Evolutionary conservation across 2,888 invertebrate species (phyloP), one percentile per base, ranked within the genome.

Genomic region (Flexamia atlantica): DNA sequence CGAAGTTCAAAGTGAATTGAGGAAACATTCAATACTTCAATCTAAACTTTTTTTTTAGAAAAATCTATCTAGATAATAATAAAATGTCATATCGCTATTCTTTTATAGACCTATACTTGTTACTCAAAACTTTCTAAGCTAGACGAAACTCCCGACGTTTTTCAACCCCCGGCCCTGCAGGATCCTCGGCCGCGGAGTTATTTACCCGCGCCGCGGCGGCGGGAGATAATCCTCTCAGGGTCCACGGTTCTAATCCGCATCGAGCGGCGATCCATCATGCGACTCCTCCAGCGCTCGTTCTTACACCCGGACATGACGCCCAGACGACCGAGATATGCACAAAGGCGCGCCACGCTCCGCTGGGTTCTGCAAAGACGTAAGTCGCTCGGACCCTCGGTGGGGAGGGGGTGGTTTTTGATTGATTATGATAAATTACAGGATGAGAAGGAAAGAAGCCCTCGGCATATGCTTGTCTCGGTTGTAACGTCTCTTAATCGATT

Each of bases 341-440:
- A 40, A 40, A 70, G 70, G 14, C 20, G 40, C 5, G 68, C 32
- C 40, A 70, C 70, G 70, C n/a, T 20, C 40, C n/a, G 40, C 40
- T n/a, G 68, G 40, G 68, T 68, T 60, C 30, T 32, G 32, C 68
- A 12, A 32, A 68, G 17, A 68, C 68, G 30, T 17, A 68, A 68
- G 70, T 40, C 70, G 70, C 32, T 70, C 28, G 70, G 70, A 36
- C 70, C 40, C 40, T 36, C 70, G 0, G 64, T 17, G 70, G 36
- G 68, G 68, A n/a, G 68, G 68, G 68, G 68, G 70, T 32, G 40
- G 70, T 70, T 70, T 68, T 70, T 70, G 70, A 70, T 70, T 70
- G 70, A 70, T 70, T 70, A 40, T 36, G 70, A 70, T 70, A 40
- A 70, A 70, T 70, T 70, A 70, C 70, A 70, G 40, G 70, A 40